Conservation (phyloP, 1,140 invertebrate genomes). For the Lepidurus arcticus region DNA sequence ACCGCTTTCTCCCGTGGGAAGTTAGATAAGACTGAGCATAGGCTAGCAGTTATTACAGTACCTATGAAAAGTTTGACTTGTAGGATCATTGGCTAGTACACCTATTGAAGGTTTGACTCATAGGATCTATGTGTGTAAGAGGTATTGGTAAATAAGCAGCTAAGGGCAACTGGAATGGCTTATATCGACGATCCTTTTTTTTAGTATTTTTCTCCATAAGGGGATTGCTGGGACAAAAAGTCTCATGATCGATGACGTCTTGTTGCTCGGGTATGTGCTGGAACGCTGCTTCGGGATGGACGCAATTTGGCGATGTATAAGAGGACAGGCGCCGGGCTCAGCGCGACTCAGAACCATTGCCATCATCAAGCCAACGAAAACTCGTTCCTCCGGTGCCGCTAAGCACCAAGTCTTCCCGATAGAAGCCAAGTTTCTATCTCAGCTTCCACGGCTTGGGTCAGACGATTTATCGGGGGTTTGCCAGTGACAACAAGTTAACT, state of each 20-base stretch:
- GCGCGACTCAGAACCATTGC: slow-evolving; percentile 3
- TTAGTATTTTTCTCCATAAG: neutral
- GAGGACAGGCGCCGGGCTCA: neutral
- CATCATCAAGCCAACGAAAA: slow-evolving; percentile 3
- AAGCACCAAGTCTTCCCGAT: neutral
- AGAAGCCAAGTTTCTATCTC: no score
- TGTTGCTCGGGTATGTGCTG: neutral
- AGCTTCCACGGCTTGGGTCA: no score
- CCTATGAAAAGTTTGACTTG: no score
- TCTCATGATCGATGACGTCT: neutral
- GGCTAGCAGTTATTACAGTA: no score
- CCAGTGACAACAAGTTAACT: neutral
- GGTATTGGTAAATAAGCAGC: no score
- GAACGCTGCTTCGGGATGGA: slow-evolving; percentile 16
- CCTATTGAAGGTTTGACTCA: no score
- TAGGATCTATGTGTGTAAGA: no score
- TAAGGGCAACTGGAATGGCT: neutral
- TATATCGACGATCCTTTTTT: neutral
- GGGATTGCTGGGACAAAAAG: neutral
- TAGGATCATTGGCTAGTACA: no score
- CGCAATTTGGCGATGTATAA: slow-evolving; percentile 1
- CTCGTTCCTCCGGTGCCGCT: neutral
- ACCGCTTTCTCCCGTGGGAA: no score
- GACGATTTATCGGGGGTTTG: neutral
- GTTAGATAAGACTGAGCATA: no score